Base-by-base conservation (phyloP, 2,113 vertebrate genomes). In the Poecilia latipinna region DNA sequence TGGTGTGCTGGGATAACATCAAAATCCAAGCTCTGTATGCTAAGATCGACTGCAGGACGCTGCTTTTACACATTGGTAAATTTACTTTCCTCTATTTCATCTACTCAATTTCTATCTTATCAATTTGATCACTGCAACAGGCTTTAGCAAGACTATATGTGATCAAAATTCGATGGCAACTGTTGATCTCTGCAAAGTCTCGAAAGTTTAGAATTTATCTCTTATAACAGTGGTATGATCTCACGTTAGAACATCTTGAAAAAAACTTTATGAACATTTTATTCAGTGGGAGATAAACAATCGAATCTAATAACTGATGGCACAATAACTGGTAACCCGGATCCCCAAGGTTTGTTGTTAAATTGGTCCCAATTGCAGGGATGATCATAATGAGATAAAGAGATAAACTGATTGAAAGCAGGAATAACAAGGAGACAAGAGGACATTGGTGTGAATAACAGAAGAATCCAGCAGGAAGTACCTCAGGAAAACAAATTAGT, bases 141-240 rank as follows among this genome's bases (percentile, higher is more conserved):
- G 35, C 10, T 11, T 37, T 37, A 37, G 2, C 35, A 37, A 12
- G 39, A 15, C 13, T 42, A 4, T 15, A 57, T 57, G 24, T n/a
- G 8, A n/a, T 24, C 1, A 57, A 24, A 1, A n/a, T n/a, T 11
- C 1, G 7, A 22, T 57, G 51, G 8, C 51, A 57, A 57, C 51
- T n/a, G 22, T 57, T 22, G 51, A n/a, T 57, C 22, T n/a, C 24
- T 57, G 3, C 17, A 57, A 57, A 57, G 22, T 3, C 51, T 57
- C 5, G 0, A n/a, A 57, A 24, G 7, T 57, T 0, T 0, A n/a
- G 24, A 57, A 57, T 8, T n/a, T 2, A n/a, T 24, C 2, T 8
- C 4, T 48, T 48, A 19, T 48, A n/a, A 24, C 22, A 24, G 51
- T n/a, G 6, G 7, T 24, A 54, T 54, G 19, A 54, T 19, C 22